A percentile compares a stretch with the other conserved stretches of the same genome.
Conservation (phyloP, 2,888 invertebrate genomes). For the Bugulina stolonifera region DNA sequence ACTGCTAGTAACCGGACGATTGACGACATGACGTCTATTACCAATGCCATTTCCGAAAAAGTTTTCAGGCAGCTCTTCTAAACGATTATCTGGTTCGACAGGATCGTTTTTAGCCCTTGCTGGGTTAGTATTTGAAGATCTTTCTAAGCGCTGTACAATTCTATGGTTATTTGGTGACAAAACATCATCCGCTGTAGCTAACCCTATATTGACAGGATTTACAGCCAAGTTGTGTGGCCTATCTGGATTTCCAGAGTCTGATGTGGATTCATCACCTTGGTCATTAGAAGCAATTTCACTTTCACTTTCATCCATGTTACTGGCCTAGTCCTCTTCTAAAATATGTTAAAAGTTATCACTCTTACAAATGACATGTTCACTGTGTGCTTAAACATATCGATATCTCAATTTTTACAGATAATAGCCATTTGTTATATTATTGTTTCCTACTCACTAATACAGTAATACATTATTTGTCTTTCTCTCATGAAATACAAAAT, state of each 20-base stretch:
- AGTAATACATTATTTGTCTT: no score
- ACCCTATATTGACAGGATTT: constrained; percentile 7
- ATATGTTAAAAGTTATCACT: no score
- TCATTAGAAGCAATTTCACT: no score
- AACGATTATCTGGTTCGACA: background rate
- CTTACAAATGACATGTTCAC: no score
- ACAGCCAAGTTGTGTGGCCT: background rate
- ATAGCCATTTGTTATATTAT: no score
- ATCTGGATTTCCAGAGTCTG: background rate
- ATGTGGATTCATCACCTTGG: background rate
- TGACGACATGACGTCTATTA: background rate
- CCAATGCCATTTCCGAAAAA: constrained; percentile 12
- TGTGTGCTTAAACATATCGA: no score
- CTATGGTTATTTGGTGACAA: constrained; percentile 16
- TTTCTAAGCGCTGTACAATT: background rate
- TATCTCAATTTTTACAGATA: no score
- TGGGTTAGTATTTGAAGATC: background rate
- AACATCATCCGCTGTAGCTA: constrained; percentile 7
- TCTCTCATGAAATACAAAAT: no score
- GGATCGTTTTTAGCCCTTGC: constrained; percentile 18
- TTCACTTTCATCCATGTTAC: constrained; percentile 7
- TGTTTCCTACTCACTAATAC: no score
- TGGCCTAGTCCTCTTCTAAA: no score
- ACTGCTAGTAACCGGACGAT: background rate
- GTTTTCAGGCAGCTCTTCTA: constrained; percentile 12